A percentile compares a stretch with the other conserved stretches of the same genome.
These are phyloP conservation scores for Callimorpha dominula DNA, from an alignment of 2,888 invertebrate species.

Conservation along the genomic window DNA sequence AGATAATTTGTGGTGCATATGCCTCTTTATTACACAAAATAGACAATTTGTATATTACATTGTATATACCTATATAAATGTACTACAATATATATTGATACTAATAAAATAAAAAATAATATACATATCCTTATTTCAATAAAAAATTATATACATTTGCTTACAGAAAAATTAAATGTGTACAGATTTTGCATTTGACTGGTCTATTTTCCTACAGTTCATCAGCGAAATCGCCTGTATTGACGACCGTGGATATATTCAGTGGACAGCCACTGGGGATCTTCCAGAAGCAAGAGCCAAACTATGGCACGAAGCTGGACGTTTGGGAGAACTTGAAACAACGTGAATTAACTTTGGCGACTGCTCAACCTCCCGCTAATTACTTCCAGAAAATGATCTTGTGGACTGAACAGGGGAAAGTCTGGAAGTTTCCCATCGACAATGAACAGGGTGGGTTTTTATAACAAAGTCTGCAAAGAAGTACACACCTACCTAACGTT, in stretches of 20 bases:
- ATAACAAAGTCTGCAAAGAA: not conserved
- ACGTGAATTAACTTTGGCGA: constrained; percentile 89
- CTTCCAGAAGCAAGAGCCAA: constrained; percentile 80
- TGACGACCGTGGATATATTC: constrained; percentile 87
- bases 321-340: constrained; percentile 90
- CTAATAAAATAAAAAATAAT: no score
- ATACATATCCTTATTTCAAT: no score
- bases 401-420: constrained; percentile 97
- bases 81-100: no score
- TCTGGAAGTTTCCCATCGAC: constrained; percentile 99
- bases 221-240: constrained; percentile 48
- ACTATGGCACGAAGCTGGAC: constrained; percentile 79
- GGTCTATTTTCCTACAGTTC: constrained; percentile 2
- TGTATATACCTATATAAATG: no score
- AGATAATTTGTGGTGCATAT: no score
- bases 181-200: no score
- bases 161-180: no score
- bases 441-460: constrained; percentile 94
- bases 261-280: constrained; percentile 88
- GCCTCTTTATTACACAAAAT: no score
- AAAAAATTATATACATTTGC: no score
- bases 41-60: no score
- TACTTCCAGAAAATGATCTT: constrained; percentile 96
- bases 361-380: constrained; percentile 93
- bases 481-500: no score